Base-by-base conservation (phyloP, 1,140 invertebrate species). In the Heliconius hermathena region DNA sequence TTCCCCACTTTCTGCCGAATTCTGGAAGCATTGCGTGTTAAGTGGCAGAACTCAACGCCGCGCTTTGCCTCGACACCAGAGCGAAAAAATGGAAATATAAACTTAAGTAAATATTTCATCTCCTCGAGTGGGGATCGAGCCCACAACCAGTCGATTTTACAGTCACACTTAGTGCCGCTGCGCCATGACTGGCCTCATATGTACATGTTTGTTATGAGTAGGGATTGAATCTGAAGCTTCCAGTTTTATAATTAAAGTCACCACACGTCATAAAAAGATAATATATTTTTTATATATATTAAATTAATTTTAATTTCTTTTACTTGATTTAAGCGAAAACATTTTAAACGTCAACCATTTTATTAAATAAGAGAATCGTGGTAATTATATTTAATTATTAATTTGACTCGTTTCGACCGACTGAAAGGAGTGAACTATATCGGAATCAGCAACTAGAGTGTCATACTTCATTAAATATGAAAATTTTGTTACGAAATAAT, bases 391-490 rank as follows among this genome's bases (percentile, higher is more conserved):
- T 66, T 26, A 66, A 66, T 29, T 29, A 66, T 66, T 66, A 66
- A 66, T 66, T 66, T 66, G 60, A 26, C 9, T 66, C 60, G 22
- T 66, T 66, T 29, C 60, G 5, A 66, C 13, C 22, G 22, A 66
- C 60, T 5, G 5, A 66, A 26, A 29, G 60, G n/a, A 60, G n/a
- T 60, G 57, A 66, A 29, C 60, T 66, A 22, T 66, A 66, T 66
- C 60, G 60, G 13, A 66, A 66, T 66, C 60, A 66, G 60, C 26
- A 13, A 26, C 26, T 13, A 66, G 22, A 66, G 60, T 66, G 60
- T 66, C 60, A 66, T 66, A 66, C 22, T 66, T 22, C 26, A 66
- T 66, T 66, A 29, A 66, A 66, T 66, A 66, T 66, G 60, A 29
- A 66, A 26, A 13, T 66, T 66, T 11, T 11, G 5, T 29, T 60